These are phyloP conservation scores for Trachurus trachurus DNA, from an alignment of 2,797 vertebrate species.

Conservation along the genomic window DNA sequence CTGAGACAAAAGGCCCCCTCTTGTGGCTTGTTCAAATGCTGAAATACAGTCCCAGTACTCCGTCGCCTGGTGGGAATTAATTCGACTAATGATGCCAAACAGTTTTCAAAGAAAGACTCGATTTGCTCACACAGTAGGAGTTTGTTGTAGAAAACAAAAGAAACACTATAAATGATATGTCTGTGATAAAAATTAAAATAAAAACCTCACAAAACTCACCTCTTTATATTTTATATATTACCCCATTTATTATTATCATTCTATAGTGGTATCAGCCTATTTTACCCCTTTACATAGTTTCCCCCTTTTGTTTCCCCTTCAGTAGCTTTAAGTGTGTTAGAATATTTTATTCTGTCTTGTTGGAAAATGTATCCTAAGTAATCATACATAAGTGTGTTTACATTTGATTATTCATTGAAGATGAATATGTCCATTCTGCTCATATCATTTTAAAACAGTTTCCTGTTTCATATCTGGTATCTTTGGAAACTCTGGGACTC, in stretches of 20 bases:
- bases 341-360: background rate
- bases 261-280: too few species aligned
- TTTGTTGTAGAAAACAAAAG: slow-evolving; percentile 7
- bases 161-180: background rate
- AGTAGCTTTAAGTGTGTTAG: background rate
- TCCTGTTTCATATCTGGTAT: background rate
- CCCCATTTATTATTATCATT: too few species aligned
- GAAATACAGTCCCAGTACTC: slow-evolving; percentile 30
- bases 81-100: slow-evolving; percentile 22
- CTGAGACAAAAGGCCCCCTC: slow-evolving; percentile 44
- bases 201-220: background rate
- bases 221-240: background rate
- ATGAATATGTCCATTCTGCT: background rate
- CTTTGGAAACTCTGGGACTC: background rate
- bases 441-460: background rate
- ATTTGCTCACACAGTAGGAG: background rate
- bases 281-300: background rate
- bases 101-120: slow-evolving; percentile 1
- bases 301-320: background rate
- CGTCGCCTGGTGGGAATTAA: slow-evolving; percentile 20
- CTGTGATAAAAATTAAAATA: background rate
- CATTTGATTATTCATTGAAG: background rate
- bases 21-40: slow-evolving; percentile 44
- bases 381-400: too few species aligned
- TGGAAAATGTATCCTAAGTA: background rate